Evolutionary conservation across 2,888 invertebrate species (phyloP).

Genomic region (Electrophaes corylata): DNA sequence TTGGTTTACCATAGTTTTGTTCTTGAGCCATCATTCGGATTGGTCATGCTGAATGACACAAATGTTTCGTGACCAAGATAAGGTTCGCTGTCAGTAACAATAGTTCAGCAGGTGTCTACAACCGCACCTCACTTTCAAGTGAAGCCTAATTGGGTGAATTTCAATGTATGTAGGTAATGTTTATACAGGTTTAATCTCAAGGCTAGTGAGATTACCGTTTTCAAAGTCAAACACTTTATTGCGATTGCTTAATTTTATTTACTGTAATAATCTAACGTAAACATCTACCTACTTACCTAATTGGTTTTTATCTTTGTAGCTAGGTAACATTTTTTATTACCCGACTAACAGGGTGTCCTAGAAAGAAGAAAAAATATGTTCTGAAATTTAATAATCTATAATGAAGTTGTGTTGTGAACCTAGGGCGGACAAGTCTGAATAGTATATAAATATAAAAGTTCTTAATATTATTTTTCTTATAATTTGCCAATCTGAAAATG

Average conservation of each 20-base stretch:
- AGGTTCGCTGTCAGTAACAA: background rate
- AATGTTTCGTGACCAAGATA: background rate
- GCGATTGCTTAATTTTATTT: slow-evolving; percentile 25
- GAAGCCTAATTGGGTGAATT: slow-evolving; percentile 4
- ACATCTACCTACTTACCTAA: slow-evolving; percentile 16
- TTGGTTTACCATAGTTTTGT: too few species aligned
- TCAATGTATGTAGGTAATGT: slow-evolving; percentile 3
- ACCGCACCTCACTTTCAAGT: background rate
- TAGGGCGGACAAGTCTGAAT: too few species aligned
- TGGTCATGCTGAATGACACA: background rate
- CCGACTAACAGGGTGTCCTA: slow-evolving; percentile 11
- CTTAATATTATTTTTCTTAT: too few species aligned
- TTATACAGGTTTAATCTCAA: slow-evolving; percentile 23
- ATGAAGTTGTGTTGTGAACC: too few species aligned
- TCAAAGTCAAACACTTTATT: slow-evolving; percentile 35
- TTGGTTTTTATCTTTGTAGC: slow-evolving; percentile 29
- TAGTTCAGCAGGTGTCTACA: background rate
- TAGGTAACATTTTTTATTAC: slow-evolving; percentile 13
- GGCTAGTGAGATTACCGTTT: slow-evolving; percentile 32
- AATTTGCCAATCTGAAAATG: too few species aligned
- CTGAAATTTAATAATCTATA: too few species aligned
- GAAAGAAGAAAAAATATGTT: background rate
- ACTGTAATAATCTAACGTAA: slow-evolving; percentile 24
- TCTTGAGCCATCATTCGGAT: background rate
- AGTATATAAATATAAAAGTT: too few species aligned